A percentile compares a stretch with the other conserved stretches of the same genome.
Evolutionary conservation across 2,113 vertebrate species (phyloP).

Genomic region (Myrmecobius fasciatus): DNA sequence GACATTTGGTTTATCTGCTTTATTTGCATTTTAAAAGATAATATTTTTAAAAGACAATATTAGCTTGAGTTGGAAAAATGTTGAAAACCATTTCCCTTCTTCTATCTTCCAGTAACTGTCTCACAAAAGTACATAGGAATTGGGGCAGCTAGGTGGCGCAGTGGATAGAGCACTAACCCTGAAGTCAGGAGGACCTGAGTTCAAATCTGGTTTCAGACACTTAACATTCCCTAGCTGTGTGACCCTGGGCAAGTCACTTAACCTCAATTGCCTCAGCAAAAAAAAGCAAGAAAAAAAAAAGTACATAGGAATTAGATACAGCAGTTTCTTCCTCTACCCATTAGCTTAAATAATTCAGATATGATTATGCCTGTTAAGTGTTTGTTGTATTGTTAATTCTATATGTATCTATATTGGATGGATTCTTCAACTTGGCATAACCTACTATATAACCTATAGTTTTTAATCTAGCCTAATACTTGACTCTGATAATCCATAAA

Average conservation of each 20-base stretch:
- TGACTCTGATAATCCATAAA: neutral
- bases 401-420: neutral
- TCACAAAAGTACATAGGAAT: neutral
- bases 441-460: neutral
- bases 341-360: conserved; percentile 48
- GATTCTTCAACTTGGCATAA: conserved; percentile 5
- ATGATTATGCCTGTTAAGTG: conserved; percentile 56
- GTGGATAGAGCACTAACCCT: too few species aligned
- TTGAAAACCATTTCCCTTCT: conserved; percentile 47
- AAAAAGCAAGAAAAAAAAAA: too few species aligned
- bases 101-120: neutral
- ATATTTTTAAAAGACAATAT: conserved; percentile 24
- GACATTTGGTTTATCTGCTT: conserved; percentile 30
- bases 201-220: too few species aligned
- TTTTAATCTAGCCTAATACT: neutral
- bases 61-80: conserved; percentile 1
- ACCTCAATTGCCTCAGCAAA: too few species aligned
- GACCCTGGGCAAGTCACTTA: too few species aligned
- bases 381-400: conserved; percentile 36
- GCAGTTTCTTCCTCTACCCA: neutral
- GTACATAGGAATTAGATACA: neutral
- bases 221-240: too few species aligned
- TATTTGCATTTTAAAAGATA: conserved; percentile 29
- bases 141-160: too few species aligned
- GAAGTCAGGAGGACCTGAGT: too few species aligned